Base-by-base conservation (phyloP, 1,140 invertebrate species). In the Marisa cornuarietis region DNA sequence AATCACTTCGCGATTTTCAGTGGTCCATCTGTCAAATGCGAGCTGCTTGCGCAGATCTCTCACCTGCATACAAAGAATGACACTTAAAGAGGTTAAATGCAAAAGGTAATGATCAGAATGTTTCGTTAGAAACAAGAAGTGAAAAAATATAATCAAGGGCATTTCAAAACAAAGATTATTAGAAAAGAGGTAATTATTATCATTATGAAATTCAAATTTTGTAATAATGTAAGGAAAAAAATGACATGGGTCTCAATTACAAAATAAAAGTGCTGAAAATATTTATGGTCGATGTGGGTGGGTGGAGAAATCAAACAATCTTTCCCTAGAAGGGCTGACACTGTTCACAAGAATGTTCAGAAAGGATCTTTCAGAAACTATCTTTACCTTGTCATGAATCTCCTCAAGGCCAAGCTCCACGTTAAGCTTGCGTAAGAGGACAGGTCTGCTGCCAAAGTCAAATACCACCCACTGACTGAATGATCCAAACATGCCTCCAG, bases 381-480 rank as follows among this genome's bases (percentile, higher is more conserved):
- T 79, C 18, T 81, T 81, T 11, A 90, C 83, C 68, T 86, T 72
- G 16, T 88, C 86, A 68, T 89, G 86, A 16, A 81, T 79, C 1
- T 77, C 76, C 49, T 85, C 80, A 14, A 84, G 83, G 49, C 88
- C 87, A 13, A 88, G 84, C 72, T 89, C 88, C 42, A 90, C 87
- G 14, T 83, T 79, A 26, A 90, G 66, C 72, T 89, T 88, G 24
- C 85, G 58, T n/a, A 85, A 81, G 22, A 90, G 63, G 0, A 88
- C 85, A 14, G 87, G 87, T 26, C 82, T 77, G 7, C 26, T 49
- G 31, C 87, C 88, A 82, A 90, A 90, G 81, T 89, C 88, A 83
- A 90, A 88, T 26, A 87, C 79, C 51, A 90, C 83, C 87, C 87
- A 88, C 79, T 90, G 88, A 65, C 80, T 86, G 68, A 90, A 90